Base-by-base conservation (phyloP, 2,888 invertebrate genomes). In the Phyllotreta striolata region DNA sequence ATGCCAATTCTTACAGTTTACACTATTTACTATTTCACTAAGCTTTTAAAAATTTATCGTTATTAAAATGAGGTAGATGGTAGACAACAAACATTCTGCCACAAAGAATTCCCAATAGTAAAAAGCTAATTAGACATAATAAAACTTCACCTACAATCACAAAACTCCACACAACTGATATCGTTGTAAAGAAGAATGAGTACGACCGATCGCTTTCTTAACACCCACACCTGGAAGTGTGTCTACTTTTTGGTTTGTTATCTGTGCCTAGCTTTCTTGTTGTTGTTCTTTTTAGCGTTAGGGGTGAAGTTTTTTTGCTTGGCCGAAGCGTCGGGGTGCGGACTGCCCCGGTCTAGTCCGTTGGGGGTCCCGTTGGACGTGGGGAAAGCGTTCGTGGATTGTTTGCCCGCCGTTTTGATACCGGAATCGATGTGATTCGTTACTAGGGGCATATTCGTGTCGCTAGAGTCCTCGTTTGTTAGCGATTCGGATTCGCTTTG, bases 401-500 rank as follows among this genome's bases (percentile, higher is more conserved):
- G 80, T 73, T 82, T 82, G 41, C 82, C 82, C n/a, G 79, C 74
- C 12, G 76, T 76, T 74, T 81, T 82, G 43, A 79, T 73, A 9
- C 75, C 76, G 1, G 80, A 73, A 63, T 81, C 80, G 41, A 79
- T 72, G 61, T 81, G 77, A 67, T 80, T 81, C 24, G 82, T 77
- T 77, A 84, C 56, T 78, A 78, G 67, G 80, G 84, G 81, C 81
- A 86, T 73, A 77, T 85, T 77, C 76, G 82, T 86, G 79, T 91
- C 87, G 76, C 88, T 87, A 66, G 89, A 88, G 82, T 91, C 88
- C 81, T 91, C 88, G 83, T 88, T 88, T 62, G 91, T 91, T 79
- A 93, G 92, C 9, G 93, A 93, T 83, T 94, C 94, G 46, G 92
- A 91, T 83, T 94, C 94, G 82, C 93, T 94, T 77, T 92, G 90